A percentile compares a stretch with the other conserved stretches of the same genome.
phyloP scores from a whole-genome alignment of 2,888 invertebrate species.

The Rhyacophila evoluta region DNA sequence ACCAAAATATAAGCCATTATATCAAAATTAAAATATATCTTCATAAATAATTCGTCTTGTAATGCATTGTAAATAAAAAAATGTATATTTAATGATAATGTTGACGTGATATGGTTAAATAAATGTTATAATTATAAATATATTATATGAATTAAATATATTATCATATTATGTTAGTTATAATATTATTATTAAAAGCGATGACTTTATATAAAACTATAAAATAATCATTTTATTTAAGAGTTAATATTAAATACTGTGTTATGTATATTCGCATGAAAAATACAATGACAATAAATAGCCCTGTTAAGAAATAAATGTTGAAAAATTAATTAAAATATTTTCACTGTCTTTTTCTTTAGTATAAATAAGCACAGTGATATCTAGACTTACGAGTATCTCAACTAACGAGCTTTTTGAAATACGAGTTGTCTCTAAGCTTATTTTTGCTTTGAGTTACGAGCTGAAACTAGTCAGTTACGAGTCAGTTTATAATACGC shows the following conservation, averaged over 20 bases:
- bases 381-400: too few species aligned
- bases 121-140: conserved; percentile 9
- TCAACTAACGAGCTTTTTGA: too few species aligned
- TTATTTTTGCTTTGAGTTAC: too few species aligned
- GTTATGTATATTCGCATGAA: conserved; percentile 43
- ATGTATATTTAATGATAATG: neutral
- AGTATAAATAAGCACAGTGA: too few species aligned
- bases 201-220: neutral
- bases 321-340: conserved; percentile 26
- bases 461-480: too few species aligned
- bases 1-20: too few species aligned
- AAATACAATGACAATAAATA: conserved; percentile 53
- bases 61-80: conserved; percentile 11
- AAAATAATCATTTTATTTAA: neutral
- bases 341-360: too few species aligned
- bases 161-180: neutral
- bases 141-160: neutral
- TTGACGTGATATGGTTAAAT: neutral
- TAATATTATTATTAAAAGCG: neutral
- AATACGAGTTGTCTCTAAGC: too few species aligned
- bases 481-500: too few species aligned
- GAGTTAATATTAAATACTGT: conserved; percentile 28
- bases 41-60: too few species aligned
- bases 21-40: too few species aligned
- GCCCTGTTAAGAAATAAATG: conserved; percentile 51